phyloP scores from a whole-genome alignment of 2,113 vertebrate species.

The Diglossa brunneiventris region DNA sequence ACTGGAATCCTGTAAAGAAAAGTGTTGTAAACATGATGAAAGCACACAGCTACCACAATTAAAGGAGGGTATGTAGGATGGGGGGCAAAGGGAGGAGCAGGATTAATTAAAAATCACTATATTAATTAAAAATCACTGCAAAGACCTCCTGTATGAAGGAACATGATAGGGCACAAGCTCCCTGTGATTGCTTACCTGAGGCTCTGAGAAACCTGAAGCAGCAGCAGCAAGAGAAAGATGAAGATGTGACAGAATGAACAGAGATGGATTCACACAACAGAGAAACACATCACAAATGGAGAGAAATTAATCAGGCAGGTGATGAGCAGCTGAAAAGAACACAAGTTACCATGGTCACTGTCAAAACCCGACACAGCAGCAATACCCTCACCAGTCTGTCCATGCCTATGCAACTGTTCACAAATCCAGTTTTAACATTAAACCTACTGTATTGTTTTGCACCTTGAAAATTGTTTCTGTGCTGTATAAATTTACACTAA shows the following conservation, averaged over 20 bases:
- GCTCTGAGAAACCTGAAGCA: slow-evolving; percentile 66
- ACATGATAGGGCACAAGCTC: background rate
- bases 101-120: background rate
- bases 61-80: background rate
- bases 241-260: slow-evolving; percentile 74
- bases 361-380: slow-evolving; percentile 33
- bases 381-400: slow-evolving; percentile 21
- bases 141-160: background rate
- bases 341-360: slow-evolving; percentile 61
- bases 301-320: slow-evolving; percentile 72
- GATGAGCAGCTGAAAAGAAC: slow-evolving; percentile 75
- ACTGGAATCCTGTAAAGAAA: background rate
- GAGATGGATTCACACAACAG: slow-evolving; percentile 74
- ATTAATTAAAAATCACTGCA: background rate
- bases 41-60: background rate
- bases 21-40: rapidly evolving
- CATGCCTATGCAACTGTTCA: background rate
- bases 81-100: background rate
- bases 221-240: slow-evolving; percentile 72
- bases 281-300: slow-evolving; percentile 77
- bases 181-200: slow-evolving; percentile 62
- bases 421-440: background rate
- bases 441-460: background rate
- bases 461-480: background rate
- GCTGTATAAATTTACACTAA: background rate